Evolutionary conservation across 30 jellyfish, hydroid and myxozoan species (phyloP), one percentile per base, ranked within the genome.

Genomic region (Rhopilema esculentum): DNA sequence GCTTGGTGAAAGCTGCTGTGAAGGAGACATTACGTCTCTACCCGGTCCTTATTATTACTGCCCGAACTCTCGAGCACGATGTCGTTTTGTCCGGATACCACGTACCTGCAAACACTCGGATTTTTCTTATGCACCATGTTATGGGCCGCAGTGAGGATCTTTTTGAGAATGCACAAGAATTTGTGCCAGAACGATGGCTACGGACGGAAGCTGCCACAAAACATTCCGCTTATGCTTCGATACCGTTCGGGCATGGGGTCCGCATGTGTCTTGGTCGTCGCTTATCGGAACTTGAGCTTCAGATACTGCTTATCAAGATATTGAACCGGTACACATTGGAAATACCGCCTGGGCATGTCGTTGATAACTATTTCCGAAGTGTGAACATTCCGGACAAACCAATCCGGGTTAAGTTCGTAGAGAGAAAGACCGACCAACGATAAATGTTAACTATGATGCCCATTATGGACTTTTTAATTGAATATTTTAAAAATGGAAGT

Each of bases 181-280:
- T 88, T 66, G 27, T 48, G 0, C 97, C 97, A 29, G 92, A 88
- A 48, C 48, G 97, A 29, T 88, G 97, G 97, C 88, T 88, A 28
- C 19, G 91, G 31, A 53, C 26, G 16, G 66, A 88, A 57, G 48
- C 57, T 40, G 69, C 27, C 8, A 18, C 16, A 16, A 33, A 31
- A 20, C 16, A 49, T 19, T 51, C 69, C 71, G 80, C 92, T 0
- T 88, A 20, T 27, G 97, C 97, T 0, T 63, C 92, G 19, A 50
- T 88, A 25, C 97, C 97, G 16, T 88, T 88, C 72, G 97, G 97
- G 0, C 85, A 62, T 63, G 97, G 97, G 20, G 71, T 53, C 7
- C 65, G 97, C 8, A 88, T 88, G 97, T 88, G 97, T 76, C 52
- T 79, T 17, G 97, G 97, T 20, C 74, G 97, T 16, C 77, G 97